Evolutionary conservation across 2,113 vertebrate genomes (phyloP), one percentile per base, ranked within the genome.

Genomic region (Camelus dromedarius): DNA sequence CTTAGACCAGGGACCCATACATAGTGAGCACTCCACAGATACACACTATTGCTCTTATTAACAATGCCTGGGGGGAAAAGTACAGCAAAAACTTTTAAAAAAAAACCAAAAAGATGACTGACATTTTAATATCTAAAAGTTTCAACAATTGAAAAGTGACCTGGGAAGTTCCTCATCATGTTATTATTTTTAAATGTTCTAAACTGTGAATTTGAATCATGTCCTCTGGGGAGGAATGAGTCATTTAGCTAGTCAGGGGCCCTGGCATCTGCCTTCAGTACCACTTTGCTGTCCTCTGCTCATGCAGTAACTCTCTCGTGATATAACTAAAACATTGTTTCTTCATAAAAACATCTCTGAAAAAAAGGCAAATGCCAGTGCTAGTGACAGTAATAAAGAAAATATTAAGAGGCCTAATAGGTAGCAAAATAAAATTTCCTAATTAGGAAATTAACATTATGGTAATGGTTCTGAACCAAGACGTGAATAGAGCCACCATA

Each of bases 301-400:
- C 54, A 26, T 3, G 4, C 20, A 48, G 28, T 26, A 35, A 38
- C 50, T 46, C 60, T 28, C 5, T 93, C 75, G 0, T 38, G 38
- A 8, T 93, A 93, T 97, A 93, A 98, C 83, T 97, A 64, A 70
- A 22, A 30, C 52, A n/a, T 93, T 97, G 86, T 93, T 98, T 92
- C 75, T 75, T 97, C 42, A 24, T 54, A 18, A 86, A 97, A 97
- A 95, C 79, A 87, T n/a, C 64, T 52, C 73, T n/a, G 20, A 26
- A 52, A 18, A 86, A 76, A 22, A 69, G 11, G 42, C 70, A 72
- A 94, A 76, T 72, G n/a, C 46, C 54, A 70, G 3, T 50, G 6
- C 56, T 30, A 16, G 28, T 58, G 26, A 73, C 35, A 89, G 72
- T 48, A 91, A 91, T 11, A 84, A 89, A 94, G 70, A 85, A 90